These are phyloP conservation scores for Apeira syringaria DNA, from an alignment of 2,888 invertebrate species.

Conservation along the genomic window DNA sequence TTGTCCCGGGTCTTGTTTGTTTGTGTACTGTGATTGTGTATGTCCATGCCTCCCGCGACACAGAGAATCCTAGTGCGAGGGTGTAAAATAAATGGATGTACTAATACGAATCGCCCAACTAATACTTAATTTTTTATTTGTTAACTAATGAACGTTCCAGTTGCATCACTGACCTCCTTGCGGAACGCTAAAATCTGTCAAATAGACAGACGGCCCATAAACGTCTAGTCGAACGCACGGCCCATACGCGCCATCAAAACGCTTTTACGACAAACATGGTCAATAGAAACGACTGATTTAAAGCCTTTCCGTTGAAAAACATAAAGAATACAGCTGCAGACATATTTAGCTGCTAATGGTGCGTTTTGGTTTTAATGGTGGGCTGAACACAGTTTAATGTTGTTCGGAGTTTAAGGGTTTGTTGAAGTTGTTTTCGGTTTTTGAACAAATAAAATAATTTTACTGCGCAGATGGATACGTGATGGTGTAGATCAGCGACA, in stretches of 20 bases:
- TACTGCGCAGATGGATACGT: constrained; percentile 7
- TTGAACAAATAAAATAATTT: constrained; percentile 10
- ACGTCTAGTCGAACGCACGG: constrained; percentile 60
- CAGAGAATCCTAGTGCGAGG: no score
- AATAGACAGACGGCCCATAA: constrained; percentile 52
- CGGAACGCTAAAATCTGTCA: constrained; percentile 28
- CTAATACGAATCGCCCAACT: no score
- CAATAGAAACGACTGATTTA: constrained; percentile 71
- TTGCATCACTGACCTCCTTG: constrained; percentile 14
- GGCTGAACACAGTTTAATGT: constrained; percentile 20
- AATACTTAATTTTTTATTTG: no score
- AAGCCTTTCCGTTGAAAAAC: constrained; percentile 61
- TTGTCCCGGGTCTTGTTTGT: no score
- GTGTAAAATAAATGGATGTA: no score
- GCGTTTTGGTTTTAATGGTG: constrained; percentile 36
- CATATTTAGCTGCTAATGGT: constrained; percentile 64
- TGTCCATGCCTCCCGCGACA: no score
- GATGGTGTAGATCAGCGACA: constrained; percentile 5
- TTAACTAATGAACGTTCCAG: no score
- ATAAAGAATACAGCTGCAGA: constrained; percentile 70
- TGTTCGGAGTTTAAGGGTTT: constrained; percentile 9
- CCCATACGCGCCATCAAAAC: constrained; percentile 62
- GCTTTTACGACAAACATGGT: constrained; percentile 68
- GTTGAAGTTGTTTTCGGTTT: constrained; percentile 17
- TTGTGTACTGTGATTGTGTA: no score